Conservation (phyloP, 2,888 invertebrate species). For the Pimpla rufipes region DNA sequence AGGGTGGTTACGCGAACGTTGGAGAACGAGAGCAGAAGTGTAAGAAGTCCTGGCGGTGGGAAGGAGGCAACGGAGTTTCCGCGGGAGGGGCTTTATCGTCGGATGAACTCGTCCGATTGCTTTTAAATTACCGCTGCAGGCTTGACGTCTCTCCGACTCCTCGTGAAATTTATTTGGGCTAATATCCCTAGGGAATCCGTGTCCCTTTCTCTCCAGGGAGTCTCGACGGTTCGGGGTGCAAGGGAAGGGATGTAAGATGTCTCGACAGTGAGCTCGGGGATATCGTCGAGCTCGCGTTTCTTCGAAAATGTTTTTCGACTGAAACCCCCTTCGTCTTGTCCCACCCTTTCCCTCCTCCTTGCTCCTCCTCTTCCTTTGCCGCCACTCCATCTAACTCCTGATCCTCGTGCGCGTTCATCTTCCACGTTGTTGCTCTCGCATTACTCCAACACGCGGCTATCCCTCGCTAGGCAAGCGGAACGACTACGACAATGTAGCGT, state of each 20-base stretch:
- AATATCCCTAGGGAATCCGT: slow-evolving; percentile 72
- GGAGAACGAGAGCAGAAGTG: not conserved
- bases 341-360: not conserved
- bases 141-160: slow-evolving; percentile 51
- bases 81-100: slow-evolving; percentile 63
- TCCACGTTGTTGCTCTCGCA: slow-evolving; percentile 52
- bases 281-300: slow-evolving; percentile 34
- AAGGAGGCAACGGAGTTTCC: slow-evolving; percentile 24
- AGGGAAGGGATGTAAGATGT: slow-evolving; percentile 30
- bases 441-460: slow-evolving; percentile 21
- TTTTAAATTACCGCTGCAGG: slow-evolving; percentile 76
- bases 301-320: slow-evolving; percentile 41
- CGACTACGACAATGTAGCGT: slow-evolving; percentile 27
- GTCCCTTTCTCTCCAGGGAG: slow-evolving; percentile 39
- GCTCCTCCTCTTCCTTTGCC: slow-evolving; percentile 6
- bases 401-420: slow-evolving; percentile 39
- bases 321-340: slow-evolving; percentile 23
- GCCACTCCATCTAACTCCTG: slow-evolving; percentile 27
- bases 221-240: not conserved
- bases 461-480: slow-evolving; percentile 18
- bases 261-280: not conserved
- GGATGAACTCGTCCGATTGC: slow-evolving; percentile 79
- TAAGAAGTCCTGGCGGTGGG: slow-evolving; percentile 1
- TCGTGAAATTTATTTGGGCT: slow-evolving; percentile 76
- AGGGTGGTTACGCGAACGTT: slow-evolving; percentile 12